Evolutionary conservation across 2,797 vertebrate genomes (phyloP), one percentile per base, ranked within the genome.

Genomic region (Eulemur coronatus): DNA sequence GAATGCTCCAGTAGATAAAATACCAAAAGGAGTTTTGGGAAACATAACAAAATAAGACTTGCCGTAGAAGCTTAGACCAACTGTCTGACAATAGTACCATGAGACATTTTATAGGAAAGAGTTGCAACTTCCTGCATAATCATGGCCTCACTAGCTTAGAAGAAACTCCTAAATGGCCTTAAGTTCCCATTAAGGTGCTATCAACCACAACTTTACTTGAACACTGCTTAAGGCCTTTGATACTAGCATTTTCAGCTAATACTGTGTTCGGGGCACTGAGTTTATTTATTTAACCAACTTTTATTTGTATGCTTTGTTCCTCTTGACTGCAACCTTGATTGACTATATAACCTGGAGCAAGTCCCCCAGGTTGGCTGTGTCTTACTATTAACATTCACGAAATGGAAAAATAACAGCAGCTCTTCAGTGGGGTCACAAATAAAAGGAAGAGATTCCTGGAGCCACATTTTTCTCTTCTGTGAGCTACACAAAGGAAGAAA

Each of bases 1-100:
- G 97, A 98, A 97, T 0, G 93, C 97, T 97, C 93, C 86, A 91
- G 75, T 89, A 97, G 93, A 95, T 96, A 97, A 97, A 96, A 93
- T 81, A 96, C 89, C 89, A 95, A 97, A 96, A 91, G 91, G 85
- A 61, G 46, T 28, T 97, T 96, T 26, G 76, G 84, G 61, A 97
- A 97, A 96, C 86, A 94, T 82, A 95, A 92, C 84, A 90, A 81
- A 96, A 67, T 73, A 91, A 97, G 55, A 92, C n/a, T 81, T 92
- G 84, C 84, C 35, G 15, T 18, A 48, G n/a, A 38, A n/a, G 84
- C 84, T 95, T 95, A 97, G 75, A 67, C 84, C 93, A 94, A 69
- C 38, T 43, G 46, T 70, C 95, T 96, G 93, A 96, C 59, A 93
- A 65, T 10, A 55, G 72, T 12, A 85, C 55, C 55, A 11, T 52